Conservation (phyloP, 2,113 vertebrate species). For the Eclectus roratus region DNA sequence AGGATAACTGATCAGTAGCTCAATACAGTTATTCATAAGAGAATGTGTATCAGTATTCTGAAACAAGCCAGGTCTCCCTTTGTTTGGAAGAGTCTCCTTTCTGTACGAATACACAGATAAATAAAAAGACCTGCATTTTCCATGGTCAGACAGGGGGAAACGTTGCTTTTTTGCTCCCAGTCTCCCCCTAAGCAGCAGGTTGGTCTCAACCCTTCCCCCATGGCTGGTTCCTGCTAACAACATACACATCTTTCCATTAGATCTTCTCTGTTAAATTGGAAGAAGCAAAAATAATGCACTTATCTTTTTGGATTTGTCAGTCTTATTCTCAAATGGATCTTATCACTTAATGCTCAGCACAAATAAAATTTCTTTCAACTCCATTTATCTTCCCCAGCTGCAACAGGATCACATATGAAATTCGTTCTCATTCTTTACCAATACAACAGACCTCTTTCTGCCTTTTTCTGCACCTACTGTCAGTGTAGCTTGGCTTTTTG, state of each 20-base stretch:
- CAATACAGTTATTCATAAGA: not conserved
- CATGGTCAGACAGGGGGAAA: not conserved
- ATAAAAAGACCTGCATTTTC: not conserved
- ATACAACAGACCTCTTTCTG: not conserved
- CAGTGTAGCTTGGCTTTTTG: not conserved
- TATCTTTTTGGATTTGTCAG: slow-evolving; percentile 32
- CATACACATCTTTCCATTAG: not conserved
- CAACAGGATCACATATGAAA: not conserved
- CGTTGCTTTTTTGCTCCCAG: not conserved
- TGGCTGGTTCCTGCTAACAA: not conserved
- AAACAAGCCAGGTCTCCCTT: not conserved
- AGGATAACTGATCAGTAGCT: not conserved
- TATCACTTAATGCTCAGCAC: slow-evolving; percentile 8
- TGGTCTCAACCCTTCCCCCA: not conserved
- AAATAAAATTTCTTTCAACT: slow-evolving; percentile 44
- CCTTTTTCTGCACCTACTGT: not conserved
- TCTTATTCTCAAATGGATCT: slow-evolving; percentile 39
- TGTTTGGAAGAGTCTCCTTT: not conserved
- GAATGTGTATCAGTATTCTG: not conserved
- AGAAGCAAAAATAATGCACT: slow-evolving; percentile 46
- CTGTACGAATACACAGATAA: not conserved
- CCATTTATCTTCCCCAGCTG: slow-evolving; percentile 21
- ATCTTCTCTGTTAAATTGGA: slow-evolving; percentile 16
- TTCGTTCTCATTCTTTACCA: not conserved
- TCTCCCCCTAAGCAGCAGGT: not conserved